Evolutionary conservation across 2,797 vertebrate genomes (phyloP).

Genomic region (Gobio occitaniae): DNA sequence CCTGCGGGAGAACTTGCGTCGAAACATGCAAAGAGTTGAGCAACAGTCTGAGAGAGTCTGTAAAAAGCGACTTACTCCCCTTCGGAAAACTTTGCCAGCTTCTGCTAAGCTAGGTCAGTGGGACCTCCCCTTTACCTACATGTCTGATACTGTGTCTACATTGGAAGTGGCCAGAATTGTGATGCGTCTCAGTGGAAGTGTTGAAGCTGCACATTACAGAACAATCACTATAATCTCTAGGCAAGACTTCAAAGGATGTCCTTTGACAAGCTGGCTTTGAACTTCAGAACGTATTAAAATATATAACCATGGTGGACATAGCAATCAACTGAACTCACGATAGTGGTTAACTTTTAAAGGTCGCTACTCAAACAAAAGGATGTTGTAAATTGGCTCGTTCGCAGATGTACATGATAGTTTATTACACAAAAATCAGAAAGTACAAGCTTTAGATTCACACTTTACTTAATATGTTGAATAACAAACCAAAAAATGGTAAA

Average conservation of each 20-base stretch:
- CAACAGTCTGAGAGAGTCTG: conserved; percentile 79
- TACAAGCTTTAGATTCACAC: background rate
- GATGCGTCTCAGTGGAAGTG: background rate
- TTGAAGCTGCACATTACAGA: background rate
- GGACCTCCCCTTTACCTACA: background rate
- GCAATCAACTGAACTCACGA: background rate
- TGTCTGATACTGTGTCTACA: background rate
- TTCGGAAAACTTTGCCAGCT: conserved; percentile 84
- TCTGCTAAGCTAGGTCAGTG: conserved; percentile 89
- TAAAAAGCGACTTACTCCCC: conserved; percentile 83
- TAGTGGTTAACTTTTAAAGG: background rate
- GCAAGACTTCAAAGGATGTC: background rate
- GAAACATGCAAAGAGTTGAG: conserved; percentile 81
- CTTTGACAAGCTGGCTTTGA: background rate
- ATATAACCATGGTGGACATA: background rate
- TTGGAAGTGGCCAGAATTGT: background rate
- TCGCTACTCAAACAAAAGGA: background rate
- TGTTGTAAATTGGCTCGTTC: background rate
- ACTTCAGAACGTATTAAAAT: background rate
- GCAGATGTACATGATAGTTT: background rate
- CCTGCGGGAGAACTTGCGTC: conserved; percentile 90
- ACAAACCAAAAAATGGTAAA: too few relatives aligned
- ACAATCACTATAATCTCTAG: background rate
- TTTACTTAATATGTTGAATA: too few relatives aligned
- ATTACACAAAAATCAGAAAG: background rate